phyloP scores from a whole-genome alignment of 1,140 invertebrate genomes.

The Yoshiicerus persimilis region DNA sequence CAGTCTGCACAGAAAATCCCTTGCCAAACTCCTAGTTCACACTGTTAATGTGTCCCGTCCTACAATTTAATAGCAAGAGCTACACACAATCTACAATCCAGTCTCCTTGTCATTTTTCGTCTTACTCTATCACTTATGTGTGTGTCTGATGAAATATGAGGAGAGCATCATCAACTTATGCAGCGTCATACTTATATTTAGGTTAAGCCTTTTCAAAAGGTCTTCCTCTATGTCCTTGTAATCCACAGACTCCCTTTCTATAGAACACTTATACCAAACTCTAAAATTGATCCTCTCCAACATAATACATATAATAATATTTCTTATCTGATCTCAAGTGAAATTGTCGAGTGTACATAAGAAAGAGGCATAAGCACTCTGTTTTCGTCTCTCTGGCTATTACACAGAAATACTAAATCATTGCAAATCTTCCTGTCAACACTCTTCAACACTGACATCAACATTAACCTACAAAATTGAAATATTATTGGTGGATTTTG shows the following conservation, averaged over 20 bases:
- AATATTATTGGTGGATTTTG: neutral
- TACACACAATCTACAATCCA: neutral
- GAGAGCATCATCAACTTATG: neutral
- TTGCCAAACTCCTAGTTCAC: neutral
- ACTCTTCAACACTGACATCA: neutral
- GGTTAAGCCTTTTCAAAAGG: constrained; percentile 1
- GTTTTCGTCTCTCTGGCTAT: neutral
- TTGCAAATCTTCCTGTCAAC: neutral
- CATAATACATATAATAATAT: too few species aligned
- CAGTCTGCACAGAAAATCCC: too few species aligned
- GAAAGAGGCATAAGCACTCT: neutral
- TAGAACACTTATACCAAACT: too few species aligned
- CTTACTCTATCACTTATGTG: neutral
- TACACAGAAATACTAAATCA: neutral
- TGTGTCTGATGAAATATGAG: neutral
- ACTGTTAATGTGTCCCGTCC: too few species aligned
- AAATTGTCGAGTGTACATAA: neutral
- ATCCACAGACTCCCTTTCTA: neutral
- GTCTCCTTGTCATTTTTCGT: neutral
- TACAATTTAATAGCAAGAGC: neutral
- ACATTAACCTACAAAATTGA: neutral
- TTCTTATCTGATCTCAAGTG: neutral
- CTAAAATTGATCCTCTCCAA: too few species aligned
- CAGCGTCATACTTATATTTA: neutral
- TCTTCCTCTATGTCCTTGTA: neutral